A percentile compares a stretch with the other conserved stretches of the same genome.
Evolutionary conservation across 1,140 invertebrate species (phyloP).

Genomic region (Ceratina australensis): DNA sequence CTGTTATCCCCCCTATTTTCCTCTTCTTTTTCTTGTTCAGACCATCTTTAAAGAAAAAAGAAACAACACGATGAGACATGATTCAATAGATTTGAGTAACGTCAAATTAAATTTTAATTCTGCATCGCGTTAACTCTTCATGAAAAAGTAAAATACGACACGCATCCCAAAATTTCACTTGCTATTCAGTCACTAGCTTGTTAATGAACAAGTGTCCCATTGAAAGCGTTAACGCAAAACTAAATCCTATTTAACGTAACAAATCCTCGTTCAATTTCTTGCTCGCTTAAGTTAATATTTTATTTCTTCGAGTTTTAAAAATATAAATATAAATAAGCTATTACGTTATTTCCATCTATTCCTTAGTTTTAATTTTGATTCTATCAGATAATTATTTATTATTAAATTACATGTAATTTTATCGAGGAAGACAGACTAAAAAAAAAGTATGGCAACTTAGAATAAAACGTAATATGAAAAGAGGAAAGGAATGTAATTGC

Average conservation of each 20-base stretch:
- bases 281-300: not conserved
- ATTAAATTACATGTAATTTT: not conserved
- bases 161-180: constrained; percentile 44
- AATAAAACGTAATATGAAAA: constrained; percentile 5
- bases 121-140: not conserved
- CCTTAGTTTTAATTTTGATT: too few species aligned
- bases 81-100: too few species aligned
- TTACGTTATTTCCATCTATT: too few species aligned
- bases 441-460: not conserved
- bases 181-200: constrained; percentile 50
- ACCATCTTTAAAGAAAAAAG: constrained; percentile 77
- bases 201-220: constrained; percentile 60
- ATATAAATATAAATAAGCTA: too few species aligned
- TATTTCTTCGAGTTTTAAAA: too few species aligned
- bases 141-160: constrained; percentile 53
- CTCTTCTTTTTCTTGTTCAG: constrained; percentile 84
- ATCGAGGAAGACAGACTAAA: not conserved
- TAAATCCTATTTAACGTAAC: constrained; percentile 56
- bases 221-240: constrained; percentile 54
- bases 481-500: not conserved
- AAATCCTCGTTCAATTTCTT: constrained; percentile 43
- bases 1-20: constrained; percentile 80
- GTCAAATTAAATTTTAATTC: too few species aligned
- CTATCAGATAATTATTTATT: too few species aligned
- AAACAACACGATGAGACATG: not conserved